A percentile compares a stretch with the other conserved stretches of the same genome.
These are phyloP conservation scores for Drosophila siamana DNA, from an alignment of 2,888 invertebrate genomes.

Conservation along the genomic window DNA sequence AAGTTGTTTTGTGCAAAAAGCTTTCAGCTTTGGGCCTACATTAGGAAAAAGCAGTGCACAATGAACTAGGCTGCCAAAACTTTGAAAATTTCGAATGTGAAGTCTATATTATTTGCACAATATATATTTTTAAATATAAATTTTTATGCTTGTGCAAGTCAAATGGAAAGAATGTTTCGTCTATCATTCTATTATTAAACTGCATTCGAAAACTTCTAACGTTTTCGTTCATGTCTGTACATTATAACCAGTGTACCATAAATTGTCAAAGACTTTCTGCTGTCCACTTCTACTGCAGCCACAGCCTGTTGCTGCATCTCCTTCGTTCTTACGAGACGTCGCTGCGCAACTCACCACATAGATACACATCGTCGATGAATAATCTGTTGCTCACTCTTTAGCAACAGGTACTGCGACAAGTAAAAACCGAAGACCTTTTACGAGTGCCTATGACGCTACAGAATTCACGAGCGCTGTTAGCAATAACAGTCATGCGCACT, in stretches of 20 bases:
- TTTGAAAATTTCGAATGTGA: conserved; percentile 9
- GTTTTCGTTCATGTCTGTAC: not conserved
- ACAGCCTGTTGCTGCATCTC: conserved; percentile 73
- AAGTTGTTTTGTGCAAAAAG: conserved; percentile 42
- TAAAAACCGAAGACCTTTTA: conserved; percentile 11
- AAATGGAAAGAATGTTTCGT: not conserved
- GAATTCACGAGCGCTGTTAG: conserved; percentile 8
- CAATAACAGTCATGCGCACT: conserved; percentile 48
- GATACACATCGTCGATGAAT: conserved; percentile 43
- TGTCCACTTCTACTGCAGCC: conserved; percentile 38
- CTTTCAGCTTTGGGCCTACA: conserved; percentile 45
- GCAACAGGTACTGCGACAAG: conserved; percentile 78
- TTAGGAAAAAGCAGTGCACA: conserved; percentile 31
- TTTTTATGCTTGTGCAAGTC: not conserved
- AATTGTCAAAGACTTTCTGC: conserved; percentile 37
- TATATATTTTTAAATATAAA: not conserved
- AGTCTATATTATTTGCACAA: not conserved
- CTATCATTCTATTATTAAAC: not conserved
- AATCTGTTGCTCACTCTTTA: conserved; percentile 82
- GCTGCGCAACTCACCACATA: conserved; percentile 63
- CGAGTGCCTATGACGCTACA: conserved; percentile 9
- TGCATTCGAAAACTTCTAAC: not conserved
- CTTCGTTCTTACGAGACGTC: conserved; percentile 7
- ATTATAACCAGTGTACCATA: not conserved
- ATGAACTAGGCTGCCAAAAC: conserved; percentile 12